phyloP scores from a whole-genome alignment of 2,113 vertebrate species.

The Pristiophorus japonicus region DNA sequence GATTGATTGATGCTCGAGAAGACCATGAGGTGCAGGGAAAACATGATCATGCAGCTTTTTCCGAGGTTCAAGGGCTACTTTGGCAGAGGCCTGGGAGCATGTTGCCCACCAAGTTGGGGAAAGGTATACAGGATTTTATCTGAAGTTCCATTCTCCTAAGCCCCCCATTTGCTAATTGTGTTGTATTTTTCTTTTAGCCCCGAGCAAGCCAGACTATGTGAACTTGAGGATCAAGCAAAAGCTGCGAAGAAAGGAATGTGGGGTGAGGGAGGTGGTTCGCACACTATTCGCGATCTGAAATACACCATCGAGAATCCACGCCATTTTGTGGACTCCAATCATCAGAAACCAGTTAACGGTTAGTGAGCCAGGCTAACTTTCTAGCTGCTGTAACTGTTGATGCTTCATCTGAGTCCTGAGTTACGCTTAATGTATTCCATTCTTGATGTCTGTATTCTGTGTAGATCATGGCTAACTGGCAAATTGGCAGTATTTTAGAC shows the following conservation, averaged over 20 bases:
- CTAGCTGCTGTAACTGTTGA: neutral
- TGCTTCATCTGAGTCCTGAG: neutral
- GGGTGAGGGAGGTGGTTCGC: slow-evolving; percentile 77
- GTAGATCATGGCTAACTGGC: neutral
- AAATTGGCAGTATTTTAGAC: neutral
- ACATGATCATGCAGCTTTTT: neutral
- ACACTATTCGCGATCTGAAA: slow-evolving; percentile 84
- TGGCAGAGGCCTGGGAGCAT: neutral
- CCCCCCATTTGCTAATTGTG: neutral
- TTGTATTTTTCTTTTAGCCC: slow-evolving; percentile 56
- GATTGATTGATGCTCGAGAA: neutral
- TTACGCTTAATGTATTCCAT: neutral
- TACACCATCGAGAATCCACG: slow-evolving; percentile 88
- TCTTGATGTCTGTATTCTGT: neutral
- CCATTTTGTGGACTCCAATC: slow-evolving; percentile 90
- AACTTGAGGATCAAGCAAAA: slow-evolving; percentile 85
- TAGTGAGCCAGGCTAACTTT: slow-evolving; percentile 40
- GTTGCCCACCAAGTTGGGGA: too few species aligned
- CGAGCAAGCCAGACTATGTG: slow-evolving; percentile 82
- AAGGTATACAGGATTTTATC: neutral
- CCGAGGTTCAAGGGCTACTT: neutral
- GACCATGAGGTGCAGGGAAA: neutral
- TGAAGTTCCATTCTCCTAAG: neutral
- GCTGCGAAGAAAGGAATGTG: slow-evolving; percentile 80
- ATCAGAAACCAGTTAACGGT: slow-evolving; percentile 96